Percentiles rank a stretch among this genome's conserved stretches.
phyloP scores from a whole-genome alignment of 2,888 invertebrate genomes.

The Drosophila atripex region DNA sequence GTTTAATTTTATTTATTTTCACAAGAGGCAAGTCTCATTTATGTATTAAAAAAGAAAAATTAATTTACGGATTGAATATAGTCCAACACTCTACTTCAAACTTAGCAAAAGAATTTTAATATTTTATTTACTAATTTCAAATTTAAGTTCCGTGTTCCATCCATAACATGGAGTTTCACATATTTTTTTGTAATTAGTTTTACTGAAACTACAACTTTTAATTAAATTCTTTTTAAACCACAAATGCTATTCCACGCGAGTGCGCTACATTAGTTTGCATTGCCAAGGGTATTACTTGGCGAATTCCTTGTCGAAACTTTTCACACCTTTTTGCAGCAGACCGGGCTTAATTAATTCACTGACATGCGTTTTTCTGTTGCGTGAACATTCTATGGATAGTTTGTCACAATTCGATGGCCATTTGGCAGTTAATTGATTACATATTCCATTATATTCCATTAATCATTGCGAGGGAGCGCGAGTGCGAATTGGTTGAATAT shows the following conservation, averaged over 20 bases:
- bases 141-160: no score
- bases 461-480: conserved; percentile 35
- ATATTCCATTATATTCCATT: conserved; percentile 49
- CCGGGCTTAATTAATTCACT: conserved; percentile 26
- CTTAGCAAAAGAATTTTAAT: not conserved
- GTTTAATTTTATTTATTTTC: not conserved
- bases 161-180: not conserved
- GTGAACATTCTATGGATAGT: conserved; percentile 36
- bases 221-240: conserved; percentile 21
- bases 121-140: not conserved
- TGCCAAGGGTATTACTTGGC: not conserved
- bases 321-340: conserved; percentile 23
- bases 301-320: conserved; percentile 31
- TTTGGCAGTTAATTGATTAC: conserved; percentile 41
- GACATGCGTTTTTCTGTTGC: conserved; percentile 2
- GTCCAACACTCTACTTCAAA: not conserved
- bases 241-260: conserved; percentile 4
- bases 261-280: not conserved
- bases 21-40: no score
- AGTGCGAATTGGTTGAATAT: conserved; percentile 24
- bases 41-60: not conserved
- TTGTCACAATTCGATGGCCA: conserved; percentile 27
- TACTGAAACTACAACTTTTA: not conserved
- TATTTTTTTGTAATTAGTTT: conserved; percentile 1
- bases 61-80: not conserved